Conservation (phyloP, 37 sponge, comb jelly and placozoan species). For the Geodia barretti region DNA sequence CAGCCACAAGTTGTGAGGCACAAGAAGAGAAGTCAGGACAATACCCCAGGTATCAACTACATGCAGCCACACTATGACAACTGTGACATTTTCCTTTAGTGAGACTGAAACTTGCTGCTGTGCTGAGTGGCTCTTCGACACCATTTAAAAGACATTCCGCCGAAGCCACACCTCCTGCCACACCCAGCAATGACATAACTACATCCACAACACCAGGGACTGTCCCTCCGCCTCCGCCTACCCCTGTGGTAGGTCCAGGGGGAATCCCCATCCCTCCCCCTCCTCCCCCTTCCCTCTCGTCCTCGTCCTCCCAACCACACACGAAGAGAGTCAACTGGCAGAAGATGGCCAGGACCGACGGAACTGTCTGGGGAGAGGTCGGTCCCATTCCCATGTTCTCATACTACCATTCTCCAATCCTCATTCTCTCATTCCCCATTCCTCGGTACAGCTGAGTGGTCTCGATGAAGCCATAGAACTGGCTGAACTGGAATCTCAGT, state of each 20-base stretch:
- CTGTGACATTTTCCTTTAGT: no score
- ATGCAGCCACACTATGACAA: not conserved
- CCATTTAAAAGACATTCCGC: not conserved
- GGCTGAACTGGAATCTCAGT: conserved; percentile 65
- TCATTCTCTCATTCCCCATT: not conserved
- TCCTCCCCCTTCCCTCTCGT: conserved; percentile 31
- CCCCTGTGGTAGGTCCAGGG: conserved; percentile 42
- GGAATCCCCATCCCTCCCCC: conserved; percentile 50
- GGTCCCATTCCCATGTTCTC: not conserved
- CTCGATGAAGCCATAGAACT: conserved; percentile 73
- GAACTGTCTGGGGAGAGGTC: conserved; percentile 59
- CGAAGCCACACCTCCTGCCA: not conserved
- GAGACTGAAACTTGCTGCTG: not conserved
- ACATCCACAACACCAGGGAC: conserved; percentile 30
- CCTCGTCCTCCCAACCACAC: not conserved
- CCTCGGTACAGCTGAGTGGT: conserved; percentile 58
- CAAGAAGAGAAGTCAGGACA: not conserved
- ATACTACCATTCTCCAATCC: not conserved
- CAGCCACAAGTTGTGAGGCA: not conserved
- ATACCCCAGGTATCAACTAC: not conserved
- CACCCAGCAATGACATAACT: conserved; percentile 19
- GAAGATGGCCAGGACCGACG: conserved; percentile 47
- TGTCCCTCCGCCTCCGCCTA: conserved; percentile 57
- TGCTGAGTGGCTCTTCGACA: not conserved
- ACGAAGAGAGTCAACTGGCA: conserved; percentile 70